Evolutionary conservation across 2,797 vertebrate genomes (phyloP), one percentile per base, ranked within the genome.

Genomic region (Hyperoplus lanceolatus): DNA sequence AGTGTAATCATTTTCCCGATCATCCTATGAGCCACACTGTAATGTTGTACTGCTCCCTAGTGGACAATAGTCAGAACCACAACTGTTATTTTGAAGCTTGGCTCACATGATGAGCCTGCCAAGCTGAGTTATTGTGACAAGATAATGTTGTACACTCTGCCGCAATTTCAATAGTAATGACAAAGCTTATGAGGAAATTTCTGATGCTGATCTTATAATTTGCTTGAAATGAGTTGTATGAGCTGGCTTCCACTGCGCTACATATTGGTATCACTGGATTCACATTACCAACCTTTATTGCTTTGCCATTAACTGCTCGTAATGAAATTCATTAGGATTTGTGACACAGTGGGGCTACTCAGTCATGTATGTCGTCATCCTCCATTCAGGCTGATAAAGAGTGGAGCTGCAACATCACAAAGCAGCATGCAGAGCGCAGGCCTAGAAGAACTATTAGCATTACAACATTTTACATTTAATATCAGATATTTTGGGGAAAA

Each of bases 21-120:
- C 12, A 0, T n/a, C 11, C 36, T 50, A 64, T 6, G 4, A 38
- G 21, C 9, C 43, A 59, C 21, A 49, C 18, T 42, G 18, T 11
- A 61, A 56, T 85, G 11, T 64, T 79, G 49, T 75, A 89, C 85
- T 91, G 89, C 81, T 69, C 69, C 68, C 90, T 79, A n/a, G 64
- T 89, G 92, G 83, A 43, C 1, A 77, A 1, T 0, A 0, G 6
- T 9, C 13, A 46, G 1, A 49, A 71, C 56, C 43, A 50, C 79
- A 85, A 42, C 29, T 51, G 3, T 11, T 11, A 38, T 55, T 7
- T 16, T 49, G 1, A 36, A 12, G 21, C 21, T 16, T 0, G 0
- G 29, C 6, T 55, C 11, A 41, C 29, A 29, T 29, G 29, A 29
- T 45, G 5, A 50, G 29, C 29, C 10, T 62, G 29, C 6, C 8